These are phyloP conservation scores for Sceliomorpha sp. DNA, from an alignment of 2,888 invertebrate species.

Conservation along the genomic window DNA sequence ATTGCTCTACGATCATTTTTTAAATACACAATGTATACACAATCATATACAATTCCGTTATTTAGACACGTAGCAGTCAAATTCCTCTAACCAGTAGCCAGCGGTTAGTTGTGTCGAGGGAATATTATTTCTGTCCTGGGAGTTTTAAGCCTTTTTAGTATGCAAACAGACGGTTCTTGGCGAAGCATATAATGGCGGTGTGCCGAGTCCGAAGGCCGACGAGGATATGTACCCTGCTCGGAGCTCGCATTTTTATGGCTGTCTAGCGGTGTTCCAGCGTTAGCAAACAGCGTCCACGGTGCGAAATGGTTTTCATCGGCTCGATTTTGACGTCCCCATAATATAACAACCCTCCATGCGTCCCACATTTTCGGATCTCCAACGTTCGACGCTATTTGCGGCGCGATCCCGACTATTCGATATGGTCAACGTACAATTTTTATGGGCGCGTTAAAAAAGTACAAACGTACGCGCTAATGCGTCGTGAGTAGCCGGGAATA, in stretches of 20 bases:
- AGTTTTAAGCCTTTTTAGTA: conserved; percentile 73
- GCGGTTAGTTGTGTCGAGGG: conserved; percentile 54
- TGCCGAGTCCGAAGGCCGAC: conserved; percentile 35
- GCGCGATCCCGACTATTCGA: conserved; percentile 8
- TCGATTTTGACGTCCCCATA: conserved; percentile 53
- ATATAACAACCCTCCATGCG: conserved; percentile 44
- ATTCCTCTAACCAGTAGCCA: conserved; percentile 26
- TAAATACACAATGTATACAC: too few relatives aligned
- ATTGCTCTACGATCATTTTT: background rate
- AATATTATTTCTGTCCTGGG: conserved; percentile 70
- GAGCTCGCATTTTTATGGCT: conserved; percentile 58
- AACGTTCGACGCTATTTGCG: conserved; percentile 5
- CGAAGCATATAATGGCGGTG: conserved; percentile 65
- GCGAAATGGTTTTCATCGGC: conserved; percentile 40
- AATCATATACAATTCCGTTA: conserved; percentile 4
- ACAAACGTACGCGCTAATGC: conserved; percentile 17
- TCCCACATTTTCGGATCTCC: conserved; percentile 9
- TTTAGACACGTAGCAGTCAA: conserved; percentile 26
- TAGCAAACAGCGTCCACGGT: conserved; percentile 43
- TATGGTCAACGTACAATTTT: conserved; percentile 32
- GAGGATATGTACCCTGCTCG: conserved; percentile 43
- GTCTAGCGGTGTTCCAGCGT: conserved; percentile 51
- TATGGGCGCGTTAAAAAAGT: conserved; percentile 26
- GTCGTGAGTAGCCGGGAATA: background rate
- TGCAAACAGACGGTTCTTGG: conserved; percentile 72